Base-by-base conservation (phyloP, 2,113 vertebrate genomes). In the Egretta garzetta region DNA sequence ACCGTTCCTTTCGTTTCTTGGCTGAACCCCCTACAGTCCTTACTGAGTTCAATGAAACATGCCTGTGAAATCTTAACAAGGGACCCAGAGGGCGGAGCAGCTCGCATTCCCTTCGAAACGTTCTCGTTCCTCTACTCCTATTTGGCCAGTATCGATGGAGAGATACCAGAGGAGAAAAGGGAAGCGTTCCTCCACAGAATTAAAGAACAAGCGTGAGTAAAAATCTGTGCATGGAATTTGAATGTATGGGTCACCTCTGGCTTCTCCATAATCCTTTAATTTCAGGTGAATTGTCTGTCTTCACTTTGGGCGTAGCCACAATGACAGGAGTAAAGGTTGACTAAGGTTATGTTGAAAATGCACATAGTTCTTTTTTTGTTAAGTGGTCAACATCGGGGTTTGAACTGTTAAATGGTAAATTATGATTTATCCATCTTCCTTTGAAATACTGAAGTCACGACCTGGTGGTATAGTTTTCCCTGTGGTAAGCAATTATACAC, bases 61-160 rank as follows among this genome's bases (percentile, higher is more conserved):
- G 98, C 98, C 35, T 99, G 99, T 0, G 98, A 99, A 97, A 99
- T 99, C 95, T 98, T 99, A 89, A 99, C 98, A 1, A 52, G 90
- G 3, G 99, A 99, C 50, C 98, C 98, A 8, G 98, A 98, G 53
- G 99, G 99, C 0, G 99, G 98, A 55, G 96, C 98, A 0, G 98
- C 99, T 3, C 97, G 95, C 9, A 97, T 99, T 91, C 98, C 99
- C 1, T 99, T 99, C 0, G 62, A 97, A 67, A 98, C 96, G 0
- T 99, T 99, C 88, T 90, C 88, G 0, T 97, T 91, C 35, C 93
- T 99, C n/a, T 99, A 99, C 97, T 98, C 84, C 0, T 99, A 99
- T 94, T 96, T 99, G 97, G 97, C 98, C 39, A 5, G 53, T 5
- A 88, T 99, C 7, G 99, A 99, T 14, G 95, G 98, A 20, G 99